Percentiles rank a stretch among this genome's conserved stretches.
These are phyloP conservation scores for Oryzaephilus surinamensis DNA, from an alignment of 1,140 invertebrate genomes.

Conservation along the genomic window DNA sequence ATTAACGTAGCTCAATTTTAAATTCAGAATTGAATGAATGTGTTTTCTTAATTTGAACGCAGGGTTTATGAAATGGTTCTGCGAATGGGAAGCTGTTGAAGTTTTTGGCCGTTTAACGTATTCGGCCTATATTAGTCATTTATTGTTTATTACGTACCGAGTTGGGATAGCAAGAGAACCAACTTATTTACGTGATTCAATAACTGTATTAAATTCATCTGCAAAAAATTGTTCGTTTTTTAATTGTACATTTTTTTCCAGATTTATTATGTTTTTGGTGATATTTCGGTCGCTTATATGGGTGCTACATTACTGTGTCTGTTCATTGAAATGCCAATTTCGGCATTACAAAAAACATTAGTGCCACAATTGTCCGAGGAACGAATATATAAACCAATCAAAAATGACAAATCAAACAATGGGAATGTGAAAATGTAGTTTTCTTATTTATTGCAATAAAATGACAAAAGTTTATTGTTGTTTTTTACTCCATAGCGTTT, in stretches of 20 bases:
- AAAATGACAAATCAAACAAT: too few species aligned
- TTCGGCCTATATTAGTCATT: conserved; percentile 20
- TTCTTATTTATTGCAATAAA: too few species aligned
- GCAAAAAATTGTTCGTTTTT: conserved; percentile 10
- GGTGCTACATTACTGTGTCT: conserved; percentile 19
- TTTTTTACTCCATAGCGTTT: too few species aligned
- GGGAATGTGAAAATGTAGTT: too few species aligned
- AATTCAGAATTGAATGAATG: neutral
- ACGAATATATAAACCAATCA: too few species aligned
- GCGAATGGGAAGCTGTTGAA: conserved; percentile 14
- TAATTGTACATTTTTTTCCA: conserved; percentile 1
- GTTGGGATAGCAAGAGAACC: neutral
- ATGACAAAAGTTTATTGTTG: too few species aligned
- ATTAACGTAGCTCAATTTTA: neutral
- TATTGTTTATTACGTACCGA: conserved; percentile 15
- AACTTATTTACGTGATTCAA: conserved; percentile 10
- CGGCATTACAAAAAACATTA: conserved; percentile 22
- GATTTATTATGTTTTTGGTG: conserved; percentile 15
- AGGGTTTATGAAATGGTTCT: conserved; percentile 17
- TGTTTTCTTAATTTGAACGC: too few species aligned
- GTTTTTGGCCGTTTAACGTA: conserved; percentile 21
- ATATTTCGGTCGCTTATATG: conserved; percentile 16
- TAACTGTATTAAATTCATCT: conserved; percentile 9
- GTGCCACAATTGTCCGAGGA: conserved; percentile 18
- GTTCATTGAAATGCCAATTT: conserved; percentile 23